A percentile compares a stretch with the other conserved stretches of the same genome.
These are phyloP conservation scores for Maconellicoccus hirsutus DNA, from an alignment of 1,140 invertebrate species.

Conservation along the genomic window DNA sequence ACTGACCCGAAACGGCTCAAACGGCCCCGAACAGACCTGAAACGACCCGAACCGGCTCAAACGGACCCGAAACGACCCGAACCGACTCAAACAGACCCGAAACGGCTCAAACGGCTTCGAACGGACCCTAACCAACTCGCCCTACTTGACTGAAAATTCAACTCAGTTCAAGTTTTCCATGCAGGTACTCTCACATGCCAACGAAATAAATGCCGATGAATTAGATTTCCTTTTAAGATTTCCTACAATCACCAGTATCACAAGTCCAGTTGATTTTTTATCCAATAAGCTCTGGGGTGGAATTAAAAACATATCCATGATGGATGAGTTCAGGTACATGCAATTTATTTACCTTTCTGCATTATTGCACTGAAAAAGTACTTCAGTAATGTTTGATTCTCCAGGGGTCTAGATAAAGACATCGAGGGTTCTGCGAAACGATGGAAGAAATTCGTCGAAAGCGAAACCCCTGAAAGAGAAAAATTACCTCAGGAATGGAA, in stretches of 20 bases:
- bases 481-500: constrained; percentile 96
- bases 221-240: constrained; percentile 80
- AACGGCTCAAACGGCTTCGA: too few species aligned
- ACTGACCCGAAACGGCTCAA: too few species aligned
- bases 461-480: constrained; percentile 82
- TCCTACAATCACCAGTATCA: constrained; percentile 49
- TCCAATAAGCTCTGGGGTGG: constrained; percentile 77
- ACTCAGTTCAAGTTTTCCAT: neutral
- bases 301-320: constrained; percentile 63
- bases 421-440: constrained; percentile 82
- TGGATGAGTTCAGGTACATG: constrained; percentile 49
- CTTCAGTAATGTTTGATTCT: too few species aligned
- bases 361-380: too few species aligned
- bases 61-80: too few species aligned
- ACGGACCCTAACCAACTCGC: too few species aligned
- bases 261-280: constrained; percentile 73
- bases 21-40: too few species aligned
- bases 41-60: too few species aligned
- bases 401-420: constrained; percentile 72
- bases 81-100: too few species aligned
- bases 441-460: constrained; percentile 86
- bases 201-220: constrained; percentile 57
- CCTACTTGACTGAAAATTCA: neutral
- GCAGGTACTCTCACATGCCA: constrained; percentile 54
- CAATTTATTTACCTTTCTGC: neutral